Percentiles rank a stretch among this genome's conserved stretches.
Conservation (phyloP, 2,113 vertebrate species). For the Rhynchomys soricoides region DNA sequence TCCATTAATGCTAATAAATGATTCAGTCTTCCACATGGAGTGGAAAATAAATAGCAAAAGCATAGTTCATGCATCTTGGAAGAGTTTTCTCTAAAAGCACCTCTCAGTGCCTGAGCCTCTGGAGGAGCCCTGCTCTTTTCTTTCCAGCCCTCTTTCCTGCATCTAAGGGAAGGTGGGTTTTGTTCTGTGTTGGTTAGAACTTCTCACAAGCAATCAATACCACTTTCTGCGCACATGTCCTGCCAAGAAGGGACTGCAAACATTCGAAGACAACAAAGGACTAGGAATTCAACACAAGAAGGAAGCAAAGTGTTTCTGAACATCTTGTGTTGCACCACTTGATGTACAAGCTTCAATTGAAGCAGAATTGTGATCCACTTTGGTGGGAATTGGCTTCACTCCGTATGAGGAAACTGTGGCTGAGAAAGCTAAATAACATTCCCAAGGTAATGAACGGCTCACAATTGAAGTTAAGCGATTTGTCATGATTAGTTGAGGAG, state of each 20-base stretch:
- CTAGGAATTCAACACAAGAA: not conserved
- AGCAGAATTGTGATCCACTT: not conserved
- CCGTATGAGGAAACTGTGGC: not conserved
- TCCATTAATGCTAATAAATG: constrained; percentile 40
- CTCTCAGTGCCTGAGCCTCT: not conserved
- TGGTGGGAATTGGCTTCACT: not conserved
- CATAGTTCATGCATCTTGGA: not conserved
- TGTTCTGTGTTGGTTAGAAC: not conserved
- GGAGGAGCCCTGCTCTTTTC: not conserved
- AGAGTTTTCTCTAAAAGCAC: not conserved
- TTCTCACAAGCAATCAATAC: not conserved
- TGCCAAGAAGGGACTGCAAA: not conserved
- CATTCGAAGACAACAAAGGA: rapidly evolving
- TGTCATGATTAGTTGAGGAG: not conserved
- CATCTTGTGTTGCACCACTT: not conserved
- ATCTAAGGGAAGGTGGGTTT: not conserved
- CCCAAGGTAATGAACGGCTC: not conserved
- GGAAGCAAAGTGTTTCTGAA: not conserved
- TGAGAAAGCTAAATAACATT: not conserved
- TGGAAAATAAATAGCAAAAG: not conserved
- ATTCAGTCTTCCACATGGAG: not conserved
- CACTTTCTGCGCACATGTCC: not conserved
- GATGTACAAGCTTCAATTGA: not conserved
- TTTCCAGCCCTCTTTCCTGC: not conserved
- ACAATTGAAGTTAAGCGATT: not conserved